Evolutionary conservation across 1,140 invertebrate species (phyloP).

Genomic region (Cotesia glomerata): DNA sequence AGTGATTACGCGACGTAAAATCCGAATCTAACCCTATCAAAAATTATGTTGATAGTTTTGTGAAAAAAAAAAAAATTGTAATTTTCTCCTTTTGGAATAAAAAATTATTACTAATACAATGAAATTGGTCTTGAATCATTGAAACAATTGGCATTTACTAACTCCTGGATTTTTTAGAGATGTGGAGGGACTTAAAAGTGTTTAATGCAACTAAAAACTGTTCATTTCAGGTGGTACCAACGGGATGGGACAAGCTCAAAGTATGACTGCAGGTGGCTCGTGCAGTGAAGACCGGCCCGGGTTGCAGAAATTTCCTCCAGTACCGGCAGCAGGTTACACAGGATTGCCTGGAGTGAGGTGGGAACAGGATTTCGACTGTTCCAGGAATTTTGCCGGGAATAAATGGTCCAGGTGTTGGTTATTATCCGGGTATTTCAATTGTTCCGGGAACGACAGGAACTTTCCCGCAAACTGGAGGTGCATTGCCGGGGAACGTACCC

Average conservation of each 20-base stretch:
- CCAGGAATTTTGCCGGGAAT: not conserved
- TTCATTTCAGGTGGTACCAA: slow-evolving; percentile 68
- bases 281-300: slow-evolving; percentile 59
- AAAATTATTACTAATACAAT: too few relatives aligned
- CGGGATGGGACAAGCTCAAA: slow-evolving; percentile 84
- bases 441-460: slow-evolving; percentile 15
- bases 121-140: not conserved
- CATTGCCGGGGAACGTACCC: slow-evolving; percentile 23
- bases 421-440: not conserved
- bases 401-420: not conserved
- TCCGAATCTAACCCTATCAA: not conserved
- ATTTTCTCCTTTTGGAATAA: too few relatives aligned
- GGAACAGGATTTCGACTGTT: not conserved
- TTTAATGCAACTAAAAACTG: slow-evolving; percentile 5
- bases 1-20: slow-evolving; percentile 56
- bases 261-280: slow-evolving; percentile 62
- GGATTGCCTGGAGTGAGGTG: slow-evolving; percentile 32
- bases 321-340: slow-evolving; percentile 15
- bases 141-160: not conserved
- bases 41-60: slow-evolving; percentile 4
- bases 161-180: not conserved
- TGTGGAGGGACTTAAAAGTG: not conserved
- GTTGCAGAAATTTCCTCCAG: slow-evolving; percentile 23
- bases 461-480: slow-evolving; percentile 13
- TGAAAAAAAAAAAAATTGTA: not conserved